These are phyloP conservation scores for Hypotaenidia okinawae DNA, from an alignment of 2,797 vertebrate species.

Conservation along the genomic window DNA sequence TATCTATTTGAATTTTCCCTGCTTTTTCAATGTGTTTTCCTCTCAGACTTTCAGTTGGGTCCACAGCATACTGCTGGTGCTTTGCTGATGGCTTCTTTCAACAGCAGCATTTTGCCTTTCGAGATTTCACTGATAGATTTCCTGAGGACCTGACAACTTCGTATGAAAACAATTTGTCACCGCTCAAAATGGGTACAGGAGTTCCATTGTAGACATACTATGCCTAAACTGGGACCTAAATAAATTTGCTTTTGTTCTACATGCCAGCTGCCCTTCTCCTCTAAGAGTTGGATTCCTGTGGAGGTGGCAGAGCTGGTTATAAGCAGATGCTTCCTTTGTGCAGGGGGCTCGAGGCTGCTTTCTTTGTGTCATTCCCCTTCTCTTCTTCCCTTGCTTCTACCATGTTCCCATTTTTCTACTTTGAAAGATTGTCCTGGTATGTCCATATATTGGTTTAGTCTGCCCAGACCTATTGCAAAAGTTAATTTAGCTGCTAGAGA, in stretches of 20 bases:
- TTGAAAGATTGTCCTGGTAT: rapidly evolving
- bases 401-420: background rate
- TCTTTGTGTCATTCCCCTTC: background rate
- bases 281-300: background rate
- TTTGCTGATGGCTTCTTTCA: background rate
- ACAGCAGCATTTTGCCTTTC: background rate
- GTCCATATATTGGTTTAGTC: background rate
- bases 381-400: background rate
- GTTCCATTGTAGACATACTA: background rate
- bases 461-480: background rate
- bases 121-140: background rate
- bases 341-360: background rate
- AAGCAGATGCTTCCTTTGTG: background rate
- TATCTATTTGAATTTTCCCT: background rate
- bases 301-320: background rate
- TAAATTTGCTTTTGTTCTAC: background rate
- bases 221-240: background rate
- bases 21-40: background rate
- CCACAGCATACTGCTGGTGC: background rate
- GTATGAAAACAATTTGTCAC: background rate
- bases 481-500: background rate
- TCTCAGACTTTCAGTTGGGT: background rate
- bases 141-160: background rate
- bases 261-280: background rate
- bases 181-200: background rate